A percentile compares a stretch with the other conserved stretches of the same genome.
These are phyloP conservation scores for Hirundo rustica DNA, from an alignment of 2,797 vertebrate genomes.

Conservation along the genomic window DNA sequence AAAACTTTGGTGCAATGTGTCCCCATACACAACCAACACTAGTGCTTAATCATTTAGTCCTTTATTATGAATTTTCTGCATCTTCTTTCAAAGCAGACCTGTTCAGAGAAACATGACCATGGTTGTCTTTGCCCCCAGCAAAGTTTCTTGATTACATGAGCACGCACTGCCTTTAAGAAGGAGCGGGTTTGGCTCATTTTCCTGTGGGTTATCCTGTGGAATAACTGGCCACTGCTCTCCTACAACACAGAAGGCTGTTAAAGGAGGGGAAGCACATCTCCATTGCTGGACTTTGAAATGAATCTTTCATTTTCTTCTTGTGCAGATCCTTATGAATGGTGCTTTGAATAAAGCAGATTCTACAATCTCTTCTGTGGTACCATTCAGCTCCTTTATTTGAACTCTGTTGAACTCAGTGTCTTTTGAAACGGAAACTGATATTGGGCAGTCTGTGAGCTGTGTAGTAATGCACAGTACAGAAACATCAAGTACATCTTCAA, in stretches of 20 bases:
- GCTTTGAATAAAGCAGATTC: neutral
- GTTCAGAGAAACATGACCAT: fast-evolving
- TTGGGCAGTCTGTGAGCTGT: neutral
- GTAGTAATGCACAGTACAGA: neutral
- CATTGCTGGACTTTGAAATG: neutral
- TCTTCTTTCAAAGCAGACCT: neutral
- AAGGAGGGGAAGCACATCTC: neutral
- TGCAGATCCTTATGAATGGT: neutral
- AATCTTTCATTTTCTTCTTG: neutral
- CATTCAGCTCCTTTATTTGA: neutral
- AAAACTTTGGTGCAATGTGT: neutral
- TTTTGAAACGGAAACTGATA: neutral
- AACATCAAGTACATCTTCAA: neutral
- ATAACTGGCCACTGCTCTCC: neutral
- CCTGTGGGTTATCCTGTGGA: neutral
- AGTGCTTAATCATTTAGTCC: neutral
- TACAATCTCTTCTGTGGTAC: neutral
- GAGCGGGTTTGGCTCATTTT: neutral
- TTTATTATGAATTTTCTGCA: constrained; percentile 12
- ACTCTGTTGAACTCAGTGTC: neutral
- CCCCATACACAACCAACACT: neutral
- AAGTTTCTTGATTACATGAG: neutral
- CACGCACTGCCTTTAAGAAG: neutral
- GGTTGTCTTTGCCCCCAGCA: neutral
- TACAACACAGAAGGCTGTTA: neutral